A percentile compares a stretch with the other conserved stretches of the same genome.
Evolutionary conservation across 2,113 vertebrate genomes (phyloP).

Genomic region (Crotalus horridus): DNA sequence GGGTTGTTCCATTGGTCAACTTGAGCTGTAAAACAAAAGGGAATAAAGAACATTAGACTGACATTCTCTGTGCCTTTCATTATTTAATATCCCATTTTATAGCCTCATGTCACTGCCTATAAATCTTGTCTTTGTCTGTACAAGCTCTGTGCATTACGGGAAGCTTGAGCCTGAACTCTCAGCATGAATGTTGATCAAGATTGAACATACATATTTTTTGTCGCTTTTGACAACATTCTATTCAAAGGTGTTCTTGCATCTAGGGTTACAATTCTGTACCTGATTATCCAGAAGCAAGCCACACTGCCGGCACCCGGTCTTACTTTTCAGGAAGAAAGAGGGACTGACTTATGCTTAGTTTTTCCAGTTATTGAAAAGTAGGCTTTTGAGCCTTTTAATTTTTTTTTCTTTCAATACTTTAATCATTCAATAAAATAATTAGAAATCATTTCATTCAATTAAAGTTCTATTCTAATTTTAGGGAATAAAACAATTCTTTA

Average conservation of each 20-base stretch:
- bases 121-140: neutral
- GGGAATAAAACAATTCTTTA: neutral
- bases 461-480: neutral
- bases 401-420: neutral
- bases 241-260: neutral
- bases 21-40: constrained; percentile 1
- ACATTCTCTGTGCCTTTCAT: neutral
- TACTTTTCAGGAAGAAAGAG: neutral
- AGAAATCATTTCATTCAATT: neutral
- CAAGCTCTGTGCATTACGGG: neutral
- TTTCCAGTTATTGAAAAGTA: neutral
- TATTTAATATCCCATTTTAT: neutral
- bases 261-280: neutral
- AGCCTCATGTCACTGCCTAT: neutral
- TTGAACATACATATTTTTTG: neutral
- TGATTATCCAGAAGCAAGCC: neutral
- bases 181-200: neutral
- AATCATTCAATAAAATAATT: neutral
- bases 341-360: neutral
- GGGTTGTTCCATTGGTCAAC: constrained; percentile 2
- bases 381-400: neutral
- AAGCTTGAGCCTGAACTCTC: neutral
- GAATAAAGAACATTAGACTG: constrained; percentile 9
- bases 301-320: neutral
- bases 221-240: neutral